Evolutionary conservation across 2,797 vertebrate species (phyloP).

Genomic region (Syncerus caffer): DNA sequence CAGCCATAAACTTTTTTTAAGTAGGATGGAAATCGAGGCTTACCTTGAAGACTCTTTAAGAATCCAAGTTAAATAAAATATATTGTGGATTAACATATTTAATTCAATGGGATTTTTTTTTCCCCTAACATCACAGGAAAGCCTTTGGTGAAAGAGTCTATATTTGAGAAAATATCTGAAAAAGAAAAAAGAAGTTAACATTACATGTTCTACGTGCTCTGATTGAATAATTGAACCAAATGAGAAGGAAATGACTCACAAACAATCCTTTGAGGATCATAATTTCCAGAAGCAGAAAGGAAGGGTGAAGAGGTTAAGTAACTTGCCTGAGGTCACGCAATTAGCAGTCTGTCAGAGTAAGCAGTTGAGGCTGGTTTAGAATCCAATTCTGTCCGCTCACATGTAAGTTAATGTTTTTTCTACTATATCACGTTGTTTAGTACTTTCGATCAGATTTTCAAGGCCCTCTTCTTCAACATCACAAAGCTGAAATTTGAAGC

Average conservation of each 20-base stretch:
- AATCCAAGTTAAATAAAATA: constrained; percentile 16
- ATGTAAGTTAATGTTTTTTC: not conserved
- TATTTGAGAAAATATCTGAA: not conserved
- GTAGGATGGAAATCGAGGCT: not conserved
- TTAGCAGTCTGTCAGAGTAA: not conserved
- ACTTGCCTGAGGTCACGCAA: not conserved
- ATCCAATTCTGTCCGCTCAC: not conserved
- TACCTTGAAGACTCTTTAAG: not conserved
- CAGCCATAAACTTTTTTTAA: not conserved
- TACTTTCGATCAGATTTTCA: not conserved
- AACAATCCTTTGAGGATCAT: not conserved
- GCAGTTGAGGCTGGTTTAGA: not conserved
- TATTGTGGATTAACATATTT: not conserved
- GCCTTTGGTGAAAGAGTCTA: not conserved
- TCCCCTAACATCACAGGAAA: not conserved
- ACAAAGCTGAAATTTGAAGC: not conserved
- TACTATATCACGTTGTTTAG: not conserved
- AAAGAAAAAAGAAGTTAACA: not conserved
- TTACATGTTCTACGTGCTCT: not conserved
- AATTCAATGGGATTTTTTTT: not conserved
- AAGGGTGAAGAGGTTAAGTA: not conserved
- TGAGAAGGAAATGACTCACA: constrained; percentile 12
- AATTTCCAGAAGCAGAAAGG: constrained; percentile 21
- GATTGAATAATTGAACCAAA: constrained; percentile 1
- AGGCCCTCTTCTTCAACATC: not conserved